These are phyloP conservation scores for Neostethus bicornis DNA, from an alignment of 2,797 vertebrate species.

Conservation along the genomic window DNA sequence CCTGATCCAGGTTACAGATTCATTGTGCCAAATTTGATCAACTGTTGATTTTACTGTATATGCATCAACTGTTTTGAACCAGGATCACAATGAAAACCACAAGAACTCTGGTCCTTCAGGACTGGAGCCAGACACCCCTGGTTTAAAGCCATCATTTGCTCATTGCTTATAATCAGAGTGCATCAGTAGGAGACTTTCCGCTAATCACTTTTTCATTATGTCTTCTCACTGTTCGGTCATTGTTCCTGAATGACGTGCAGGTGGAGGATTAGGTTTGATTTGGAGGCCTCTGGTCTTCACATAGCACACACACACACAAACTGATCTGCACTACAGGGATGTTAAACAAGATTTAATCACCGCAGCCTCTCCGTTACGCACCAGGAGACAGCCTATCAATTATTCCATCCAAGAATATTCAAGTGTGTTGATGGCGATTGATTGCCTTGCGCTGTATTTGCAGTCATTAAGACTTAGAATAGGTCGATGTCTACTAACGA, in stretches of 20 bases:
- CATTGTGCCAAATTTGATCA: too few species aligned
- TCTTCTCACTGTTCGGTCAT: constrained; percentile 1
- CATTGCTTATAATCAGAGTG: not conserved
- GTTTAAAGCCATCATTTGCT: not conserved
- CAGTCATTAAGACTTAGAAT: constrained; percentile 68
- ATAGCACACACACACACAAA: constrained; percentile 15
- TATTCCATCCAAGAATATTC: constrained; percentile 72
- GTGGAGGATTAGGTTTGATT: constrained; percentile 24
- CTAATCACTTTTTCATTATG: constrained; percentile 14
- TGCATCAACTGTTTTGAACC: too few species aligned
- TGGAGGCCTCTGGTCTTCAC: constrained; percentile 40
- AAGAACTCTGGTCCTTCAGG: too few species aligned
- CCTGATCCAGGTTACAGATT: too few species aligned
- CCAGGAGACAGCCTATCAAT: constrained; percentile 73
- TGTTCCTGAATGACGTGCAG: constrained; percentile 40
- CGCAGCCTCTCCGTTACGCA: constrained; percentile 63
- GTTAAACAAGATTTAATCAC: constrained; percentile 75
- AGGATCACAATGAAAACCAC: too few species aligned
- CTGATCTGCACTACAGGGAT: constrained; percentile 32
- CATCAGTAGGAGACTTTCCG: constrained; percentile 5
- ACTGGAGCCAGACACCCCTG: too few species aligned
- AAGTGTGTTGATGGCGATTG: constrained; percentile 70
- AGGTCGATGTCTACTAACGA: constrained; percentile 73
- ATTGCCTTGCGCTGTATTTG: constrained; percentile 70
- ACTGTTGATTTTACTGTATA: too few species aligned